Evolutionary conservation across 2,888 invertebrate genomes (phyloP).

Genomic region (Zaprionus bogoriensis): DNA sequence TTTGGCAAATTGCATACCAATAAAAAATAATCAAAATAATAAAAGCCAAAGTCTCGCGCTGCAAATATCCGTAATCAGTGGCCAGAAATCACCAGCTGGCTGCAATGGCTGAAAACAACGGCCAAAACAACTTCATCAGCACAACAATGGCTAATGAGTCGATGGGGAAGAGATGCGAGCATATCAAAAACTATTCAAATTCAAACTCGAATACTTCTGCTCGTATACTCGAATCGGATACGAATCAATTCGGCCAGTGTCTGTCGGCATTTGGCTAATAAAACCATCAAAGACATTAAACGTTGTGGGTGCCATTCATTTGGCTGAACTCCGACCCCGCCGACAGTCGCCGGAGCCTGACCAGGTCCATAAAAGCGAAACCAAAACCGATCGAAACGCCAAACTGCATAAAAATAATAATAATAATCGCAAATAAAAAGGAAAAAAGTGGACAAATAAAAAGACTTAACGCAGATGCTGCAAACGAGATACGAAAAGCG

Average conservation of each 20-base stretch:
- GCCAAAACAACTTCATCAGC: constrained; percentile 67
- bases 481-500: constrained; percentile 59
- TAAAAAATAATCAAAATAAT: constrained; percentile 54
- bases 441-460: constrained; percentile 6
- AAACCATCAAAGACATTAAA: constrained; percentile 78
- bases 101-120: constrained; percentile 40
- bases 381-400: constrained; percentile 26
- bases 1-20: constrained; percentile 60
- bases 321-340: constrained; percentile 70
- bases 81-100: constrained; percentile 58
- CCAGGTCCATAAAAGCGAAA: constrained; percentile 39
- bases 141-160: constrained; percentile 73
- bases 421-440: constrained; percentile 62
- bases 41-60: constrained; percentile 46
- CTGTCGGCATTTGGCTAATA: constrained; percentile 71
- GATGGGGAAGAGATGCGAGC: constrained; percentile 39
- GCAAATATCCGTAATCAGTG: constrained; percentile 67
- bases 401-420: constrained; percentile 61
- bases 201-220: not conserved
- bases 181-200: constrained; percentile 21
- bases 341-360: constrained; percentile 44
- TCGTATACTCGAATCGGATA: constrained; percentile 12
- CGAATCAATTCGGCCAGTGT: constrained; percentile 43
- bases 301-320: constrained; percentile 76
- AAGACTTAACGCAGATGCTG: constrained; percentile 57